Percentiles rank a stretch among this genome's conserved stretches.
Conservation (phyloP, 2,797 vertebrate genomes). For the Argentina silus region DNA sequence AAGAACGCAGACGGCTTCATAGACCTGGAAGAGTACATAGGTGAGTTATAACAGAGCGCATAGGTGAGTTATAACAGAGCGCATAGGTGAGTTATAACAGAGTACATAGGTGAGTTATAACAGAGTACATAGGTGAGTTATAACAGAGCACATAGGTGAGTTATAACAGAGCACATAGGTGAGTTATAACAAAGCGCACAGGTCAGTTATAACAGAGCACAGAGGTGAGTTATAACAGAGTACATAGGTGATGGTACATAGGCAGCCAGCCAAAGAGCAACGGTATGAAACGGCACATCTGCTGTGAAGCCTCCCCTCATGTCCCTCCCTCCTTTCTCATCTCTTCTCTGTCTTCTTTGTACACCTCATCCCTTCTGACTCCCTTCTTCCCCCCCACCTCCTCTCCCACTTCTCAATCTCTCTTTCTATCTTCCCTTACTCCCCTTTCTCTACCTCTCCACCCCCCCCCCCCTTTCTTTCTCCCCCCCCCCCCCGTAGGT, state of each 20-base stretch:
- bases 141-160: not conserved
- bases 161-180: too few relatives aligned
- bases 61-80: slow-evolving; percentile 39
- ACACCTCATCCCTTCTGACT: too few relatives aligned
- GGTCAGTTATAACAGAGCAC: too few relatives aligned
- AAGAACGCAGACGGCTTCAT: slow-evolving; percentile 97
- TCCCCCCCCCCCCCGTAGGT: slow-evolving; percentile 69
- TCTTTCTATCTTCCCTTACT: not conserved
- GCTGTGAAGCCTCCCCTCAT: not conserved
- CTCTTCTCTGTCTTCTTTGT: not conserved
- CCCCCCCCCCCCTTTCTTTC: not conserved
- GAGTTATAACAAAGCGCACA: not conserved
- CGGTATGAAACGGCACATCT: too few relatives aligned
- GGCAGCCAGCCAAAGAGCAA: too few relatives aligned
- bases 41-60: slow-evolving; percentile 70
- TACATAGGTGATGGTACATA: too few relatives aligned
- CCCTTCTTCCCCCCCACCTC: too few relatives aligned
- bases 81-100: slow-evolving; percentile 51
- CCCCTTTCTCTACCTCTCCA: not conserved
- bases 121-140: slow-evolving; percentile 92
- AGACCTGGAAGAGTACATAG: slow-evolving; percentile 95
- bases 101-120: slow-evolving; percentile 90
- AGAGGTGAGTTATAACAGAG: slow-evolving; percentile 83
- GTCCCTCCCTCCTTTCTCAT: not conserved
- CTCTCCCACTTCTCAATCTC: not conserved